Conservation (phyloP, 2,797 vertebrate species). For the Otolemur crassicaudatus region DNA sequence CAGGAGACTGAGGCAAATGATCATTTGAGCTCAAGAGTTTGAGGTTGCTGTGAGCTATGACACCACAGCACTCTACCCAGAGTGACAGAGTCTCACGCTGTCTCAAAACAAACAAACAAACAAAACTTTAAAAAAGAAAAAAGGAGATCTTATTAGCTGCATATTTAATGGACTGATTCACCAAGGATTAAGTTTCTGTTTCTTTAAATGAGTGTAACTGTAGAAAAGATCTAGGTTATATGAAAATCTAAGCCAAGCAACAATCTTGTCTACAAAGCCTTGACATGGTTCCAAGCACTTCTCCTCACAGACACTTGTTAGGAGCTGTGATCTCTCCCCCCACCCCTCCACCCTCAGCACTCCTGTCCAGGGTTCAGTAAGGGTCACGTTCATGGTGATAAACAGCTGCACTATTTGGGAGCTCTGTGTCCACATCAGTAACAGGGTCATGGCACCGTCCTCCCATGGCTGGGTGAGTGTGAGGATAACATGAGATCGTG, state of each 20-base stretch:
- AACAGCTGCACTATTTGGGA: background rate
- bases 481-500: background rate
- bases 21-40: no score
- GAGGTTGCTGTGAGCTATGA: no score
- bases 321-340: background rate
- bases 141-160: background rate
- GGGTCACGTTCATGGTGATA: background rate
- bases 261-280: background rate
- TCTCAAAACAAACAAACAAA: no score
- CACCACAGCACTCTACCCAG: no score
- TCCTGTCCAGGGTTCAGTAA: background rate
- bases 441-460: no score
- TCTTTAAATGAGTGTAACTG: background rate
- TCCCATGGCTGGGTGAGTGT: no score
- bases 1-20: no score
- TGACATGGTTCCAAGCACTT: background rate
- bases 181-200: background rate
- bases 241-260: background rate
- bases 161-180: background rate
- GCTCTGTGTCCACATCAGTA: background rate
- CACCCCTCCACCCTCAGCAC: background rate
- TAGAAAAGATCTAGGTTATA: background rate
- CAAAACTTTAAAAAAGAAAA: no score
- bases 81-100: no score
- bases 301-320: background rate